Base-by-base conservation (phyloP, 2,888 invertebrate genomes). In the Pyrocoelia pectoralis region DNA sequence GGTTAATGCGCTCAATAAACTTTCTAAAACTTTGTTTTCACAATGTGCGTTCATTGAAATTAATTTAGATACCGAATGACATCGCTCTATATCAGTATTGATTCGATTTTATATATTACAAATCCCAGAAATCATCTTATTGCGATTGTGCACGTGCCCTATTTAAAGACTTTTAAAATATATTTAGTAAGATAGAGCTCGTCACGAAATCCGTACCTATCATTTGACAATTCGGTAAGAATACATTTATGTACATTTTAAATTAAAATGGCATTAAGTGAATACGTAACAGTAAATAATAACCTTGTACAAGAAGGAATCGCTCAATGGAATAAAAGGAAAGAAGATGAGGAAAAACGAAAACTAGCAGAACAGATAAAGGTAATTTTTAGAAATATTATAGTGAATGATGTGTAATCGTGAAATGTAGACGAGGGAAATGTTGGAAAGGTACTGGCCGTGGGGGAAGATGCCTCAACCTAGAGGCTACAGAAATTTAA, bases 381-480 rank as follows among this genome's bases (percentile, higher is more conserved):
- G 75, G 80, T 40, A 51, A 50, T 59, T 54, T 51, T 49, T 52
- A n/a, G n/a, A n/a, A n/a, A n/a, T 14, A 14, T 38, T 17, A 14
- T 53, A 49, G 8, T 12, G 8, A n/a, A 24, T 4, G 13, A 33
- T 3, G 12, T 5, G n/a, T 17, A 48, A 17, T 50, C 3, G 6
- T 24, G 6, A 24, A 24, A 6, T 61, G 24, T 76, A 89, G 89
- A 82, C 88, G 67, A 87, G 87, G 58, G 86, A 87, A 73, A 87
- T 91, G 82, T 85, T 90, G 81, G 85, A 88, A 63, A 87, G 86
- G 68, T 92, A 91, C 77, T 89, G 89, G 81, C 93, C 93, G 5
- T 93, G 92, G 91, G 92, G 92, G 61, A 63, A 63, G 0, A 66
- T 12, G 6, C 70, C 74, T 29, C 77, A 77, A 72, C 79, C 80